A percentile compares a stretch with the other conserved stretches of the same genome.
These are phyloP conservation scores for Tragulus kanchil DNA, from an alignment of 2,113 vertebrate species.

Conservation along the genomic window DNA sequence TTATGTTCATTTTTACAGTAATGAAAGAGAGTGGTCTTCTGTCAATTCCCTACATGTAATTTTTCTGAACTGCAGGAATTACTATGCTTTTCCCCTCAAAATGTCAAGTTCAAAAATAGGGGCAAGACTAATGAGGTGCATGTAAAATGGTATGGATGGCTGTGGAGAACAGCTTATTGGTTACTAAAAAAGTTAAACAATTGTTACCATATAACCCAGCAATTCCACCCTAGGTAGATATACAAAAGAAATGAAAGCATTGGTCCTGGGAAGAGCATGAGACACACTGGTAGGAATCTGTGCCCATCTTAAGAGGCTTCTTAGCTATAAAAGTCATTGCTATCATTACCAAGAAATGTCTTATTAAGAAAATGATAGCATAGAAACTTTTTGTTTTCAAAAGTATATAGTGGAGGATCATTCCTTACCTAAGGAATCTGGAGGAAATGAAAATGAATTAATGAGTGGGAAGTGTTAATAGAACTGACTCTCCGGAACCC, in stretches of 20 bases:
- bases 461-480: rapidly evolving
- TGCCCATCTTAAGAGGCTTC: neutral
- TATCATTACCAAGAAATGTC: neutral
- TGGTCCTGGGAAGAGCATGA: neutral
- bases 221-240: no score
- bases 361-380: neutral
- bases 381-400: neutral
- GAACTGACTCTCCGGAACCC: rapidly evolving
- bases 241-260: neutral
- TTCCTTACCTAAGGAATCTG: neutral
- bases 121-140: rapidly evolving
- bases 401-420: neutral
- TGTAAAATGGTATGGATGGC: rapidly evolving
- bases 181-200: neutral
- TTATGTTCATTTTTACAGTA: neutral
- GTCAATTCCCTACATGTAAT: neutral
- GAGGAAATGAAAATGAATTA: neutral
- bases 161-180: neutral
- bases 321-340: neutral
- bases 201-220: neutral
- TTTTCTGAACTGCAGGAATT: neutral
- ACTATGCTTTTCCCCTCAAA: neutral
- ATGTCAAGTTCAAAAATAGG: neutral
- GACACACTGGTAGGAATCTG: no score
- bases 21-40: neutral